Evolutionary conservation across 1,140 invertebrate genomes (phyloP).

Genomic region (Anadara kagoshimensis): DNA sequence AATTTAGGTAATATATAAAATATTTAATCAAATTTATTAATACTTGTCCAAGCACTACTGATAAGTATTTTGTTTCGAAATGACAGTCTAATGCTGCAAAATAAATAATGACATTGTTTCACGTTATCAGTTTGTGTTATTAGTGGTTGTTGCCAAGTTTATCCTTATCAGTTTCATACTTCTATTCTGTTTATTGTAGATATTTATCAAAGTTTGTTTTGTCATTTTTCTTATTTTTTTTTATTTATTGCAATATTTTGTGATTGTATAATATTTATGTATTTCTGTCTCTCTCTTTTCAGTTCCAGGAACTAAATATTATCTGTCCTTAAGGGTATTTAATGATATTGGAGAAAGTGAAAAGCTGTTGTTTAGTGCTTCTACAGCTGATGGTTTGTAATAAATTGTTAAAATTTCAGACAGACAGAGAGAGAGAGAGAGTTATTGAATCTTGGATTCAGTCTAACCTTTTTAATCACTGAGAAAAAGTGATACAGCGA

Average conservation of each 20-base stretch:
- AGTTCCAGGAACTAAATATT: constrained; percentile 16
- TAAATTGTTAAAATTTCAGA: too few relatives aligned
- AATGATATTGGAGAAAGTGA: constrained; percentile 28
- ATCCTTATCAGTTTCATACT: not conserved
- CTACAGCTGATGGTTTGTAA: constrained; percentile 6
- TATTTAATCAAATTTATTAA: not conserved
- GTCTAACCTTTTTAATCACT: too few relatives aligned
- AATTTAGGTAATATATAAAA: constrained; percentile 14
- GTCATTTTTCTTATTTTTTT: too few relatives aligned
- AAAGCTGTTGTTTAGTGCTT: constrained; percentile 3
- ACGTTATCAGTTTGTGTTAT: not conserved
- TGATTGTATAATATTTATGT: not conserved
- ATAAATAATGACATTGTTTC: not conserved
- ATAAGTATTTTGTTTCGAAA: not conserved
- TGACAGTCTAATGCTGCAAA: too few relatives aligned
- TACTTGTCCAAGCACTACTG: not conserved
- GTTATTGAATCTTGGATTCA: too few relatives aligned
- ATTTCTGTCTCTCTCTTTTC: constrained; percentile 1
- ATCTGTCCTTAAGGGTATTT: constrained; percentile 26
- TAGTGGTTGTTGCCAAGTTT: not conserved
- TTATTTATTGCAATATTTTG: too few relatives aligned
- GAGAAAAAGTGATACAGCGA: too few relatives aligned
- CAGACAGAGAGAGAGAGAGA: too few relatives aligned
- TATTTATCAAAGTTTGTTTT: not conserved
- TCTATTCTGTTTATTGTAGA: not conserved